Base-by-base conservation (phyloP, 2,888 invertebrate genomes). In the Ferdinandea cuprea region DNA sequence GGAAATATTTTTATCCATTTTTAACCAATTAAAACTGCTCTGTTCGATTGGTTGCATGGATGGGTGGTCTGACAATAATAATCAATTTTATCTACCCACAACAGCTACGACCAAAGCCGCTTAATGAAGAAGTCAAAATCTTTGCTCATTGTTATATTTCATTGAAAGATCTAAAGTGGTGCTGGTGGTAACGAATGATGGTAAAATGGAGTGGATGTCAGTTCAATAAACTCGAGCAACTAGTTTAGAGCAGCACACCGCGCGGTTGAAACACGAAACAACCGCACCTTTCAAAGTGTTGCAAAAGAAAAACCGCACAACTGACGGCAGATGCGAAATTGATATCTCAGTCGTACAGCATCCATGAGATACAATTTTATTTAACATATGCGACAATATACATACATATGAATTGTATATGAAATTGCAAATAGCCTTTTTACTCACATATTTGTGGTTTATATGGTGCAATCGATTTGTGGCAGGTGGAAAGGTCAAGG, bases 161-260 rank as follows among this genome's bases (percentile, higher is more conserved):
- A 50, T 48, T 48, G 1, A 54, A 37, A 44, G 2, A 28, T 21
- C 9, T 40, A 28, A 28, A 35, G 11, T 25, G n/a, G 44, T 13
- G 19, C 15, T 15, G 50, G 9, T 13, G 50, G 4, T n/a, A n/a
- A n/a, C n/a, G n/a, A n/a, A 9, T 40, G 13, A 6, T 56, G 35
- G 19, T 13, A 1, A 19, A 50, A 61, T 42, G 32, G n/a, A 40
- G 46, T 40, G 28, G 28, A 59, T 19, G 40, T 42, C 28, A 19
- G 78, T 72, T 78, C 78, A 78, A 73, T 44, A 78, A 78, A 78
- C 78, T 50, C 46, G 42, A 15, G 15, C 65, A 73, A 78, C 72
- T n/a, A 52, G 78, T 66, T 59, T 52, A 3, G 15, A 4, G 15
- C 2, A 13, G 3, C 35, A 54, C 35, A 32, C 19, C n/a, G n/a